Evolutionary conservation across 2,797 vertebrate species (phyloP), one percentile per base, ranked within the genome.

Genomic region (Pitangus sulphuratus): DNA sequence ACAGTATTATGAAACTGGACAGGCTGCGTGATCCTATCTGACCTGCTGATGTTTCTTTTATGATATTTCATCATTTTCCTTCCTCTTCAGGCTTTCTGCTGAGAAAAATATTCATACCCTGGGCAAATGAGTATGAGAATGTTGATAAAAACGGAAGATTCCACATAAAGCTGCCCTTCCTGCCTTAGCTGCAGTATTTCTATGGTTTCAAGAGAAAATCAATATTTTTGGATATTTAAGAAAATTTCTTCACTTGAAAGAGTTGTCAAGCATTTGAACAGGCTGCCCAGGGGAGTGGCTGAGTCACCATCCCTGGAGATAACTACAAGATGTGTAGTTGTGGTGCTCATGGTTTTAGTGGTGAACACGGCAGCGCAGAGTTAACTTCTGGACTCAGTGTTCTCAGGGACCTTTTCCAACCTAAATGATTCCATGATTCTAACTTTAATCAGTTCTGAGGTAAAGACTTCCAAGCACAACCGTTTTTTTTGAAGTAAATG

Each of bases 61-160:
- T 21, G 58, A 3, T 53, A 88, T 96, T 96, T 91, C 85, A 50
- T 51, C 7, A 93, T 58, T 57, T 93, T 93, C 84, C 92, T 95
- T 96, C 84, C 60, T 93, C 61, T 25, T 86, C 26, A 61, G 79
- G 26, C 68, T 54, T 84, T 86, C 50, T 65, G 66, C n/a, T 62
- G 48, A 45, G 24, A 82, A 70, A 81, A 76, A 56, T 31, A 56
- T 26, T 51, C 33, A 33, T 31, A 21, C 22, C 39, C 65, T 39
- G 30, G 28, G 65, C 20, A 85, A 81, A 83, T 28, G 15, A 68
- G 15, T 35, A 75, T 39, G 22, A 91, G 50, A 58, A 94, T 71
- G 24, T 25, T 62, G 30, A 65, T 51, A 8, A 61, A 68, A 91
- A 78, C 1, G 19, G n/a, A 75, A 50, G 35, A 78, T 31, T 81